Base-by-base conservation (phyloP, 2,888 invertebrate species). In the Hyles lineata region DNA sequence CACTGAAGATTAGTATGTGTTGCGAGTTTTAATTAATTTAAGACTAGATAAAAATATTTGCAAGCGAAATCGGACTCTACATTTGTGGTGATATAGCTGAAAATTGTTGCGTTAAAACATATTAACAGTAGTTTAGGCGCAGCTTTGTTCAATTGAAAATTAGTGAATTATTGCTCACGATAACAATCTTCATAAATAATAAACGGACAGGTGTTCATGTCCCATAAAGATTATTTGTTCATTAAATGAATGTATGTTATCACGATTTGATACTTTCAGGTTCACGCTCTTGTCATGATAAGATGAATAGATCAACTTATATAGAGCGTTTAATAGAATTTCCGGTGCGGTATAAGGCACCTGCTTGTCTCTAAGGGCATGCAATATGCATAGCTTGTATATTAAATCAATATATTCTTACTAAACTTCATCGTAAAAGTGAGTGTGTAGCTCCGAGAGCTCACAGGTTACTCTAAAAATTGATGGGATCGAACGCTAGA, bases 121-220 rank as follows among this genome's bases (percentile, higher is more conserved):
- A 70, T 70, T 59, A 58, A 58, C 43, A 71, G 70, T 71, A 71
- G 67, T 67, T 67, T 67, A 67, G 67, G 43, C 50, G 50, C 43
- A 50, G 23, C 67, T 50, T 67, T 67, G 67, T 67, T 50, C 67
- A 74, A 75, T 74, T 75, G 74, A 71, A 74, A 75, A 63, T 89
- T 90, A 90, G 90, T 91, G 90, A 93, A 92, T 91, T 93, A 93
- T 93, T 90, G 90, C 90, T 87, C 92, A 92, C 92, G 93, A 93
- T 92, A 90, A 92, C 90, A 92, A 93, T 94, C 90, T 90, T 77
- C 86, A 92, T 93, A 93, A 94, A 93, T 67, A 67, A 67, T 67
- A 23, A 67, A 23, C 35, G 50, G 50, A 67, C 67, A 67, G 67
- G 67, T 67, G 67, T 67, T 67, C 50, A 67, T 50, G 67, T 50